Conservation (phyloP, 2,113 vertebrate species). For the Epinephelus cyanopodus region DNA sequence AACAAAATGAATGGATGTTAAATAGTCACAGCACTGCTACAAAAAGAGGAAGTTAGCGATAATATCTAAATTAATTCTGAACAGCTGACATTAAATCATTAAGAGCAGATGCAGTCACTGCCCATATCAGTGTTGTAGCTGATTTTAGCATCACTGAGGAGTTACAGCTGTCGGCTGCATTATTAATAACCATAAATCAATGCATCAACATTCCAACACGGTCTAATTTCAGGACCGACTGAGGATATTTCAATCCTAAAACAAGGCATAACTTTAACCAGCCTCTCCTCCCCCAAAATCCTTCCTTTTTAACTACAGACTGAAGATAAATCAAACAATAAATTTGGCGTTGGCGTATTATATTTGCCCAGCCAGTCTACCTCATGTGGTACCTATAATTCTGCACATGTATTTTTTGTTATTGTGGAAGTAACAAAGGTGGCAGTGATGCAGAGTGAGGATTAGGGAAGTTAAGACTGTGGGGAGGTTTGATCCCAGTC, state of each 20-base stretch:
- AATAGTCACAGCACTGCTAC: not conserved
- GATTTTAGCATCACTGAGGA: slow-evolving; percentile 39
- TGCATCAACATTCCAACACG: not conserved
- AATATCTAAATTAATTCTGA: slow-evolving; percentile 30
- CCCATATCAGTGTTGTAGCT: slow-evolving; percentile 22
- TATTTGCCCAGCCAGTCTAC: slow-evolving; percentile 24
- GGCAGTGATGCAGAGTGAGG: slow-evolving; percentile 43
- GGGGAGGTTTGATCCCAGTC: slow-evolving; percentile 57
- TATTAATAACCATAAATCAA: slow-evolving; percentile 44
- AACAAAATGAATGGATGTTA: not conserved
- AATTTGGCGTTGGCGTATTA: not conserved
- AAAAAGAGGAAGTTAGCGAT: not conserved
- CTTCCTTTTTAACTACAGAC: not conserved
- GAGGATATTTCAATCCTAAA: not conserved
- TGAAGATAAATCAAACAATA: not conserved
- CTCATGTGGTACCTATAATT: slow-evolving; percentile 34
- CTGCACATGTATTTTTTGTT: slow-evolving; percentile 28
- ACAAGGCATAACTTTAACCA: not conserved
- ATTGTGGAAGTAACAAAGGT: slow-evolving; percentile 50
- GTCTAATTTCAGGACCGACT: not conserved
- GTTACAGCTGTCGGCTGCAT: slow-evolving; percentile 41
- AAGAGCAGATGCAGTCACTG: slow-evolving; percentile 23
- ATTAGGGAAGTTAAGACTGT: slow-evolving; percentile 45
- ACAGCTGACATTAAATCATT: slow-evolving; percentile 56
- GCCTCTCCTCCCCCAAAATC: not conserved